These are phyloP conservation scores for Eulemur rubriventer DNA, from an alignment of 2,797 vertebrate genomes.

Conservation along the genomic window DNA sequence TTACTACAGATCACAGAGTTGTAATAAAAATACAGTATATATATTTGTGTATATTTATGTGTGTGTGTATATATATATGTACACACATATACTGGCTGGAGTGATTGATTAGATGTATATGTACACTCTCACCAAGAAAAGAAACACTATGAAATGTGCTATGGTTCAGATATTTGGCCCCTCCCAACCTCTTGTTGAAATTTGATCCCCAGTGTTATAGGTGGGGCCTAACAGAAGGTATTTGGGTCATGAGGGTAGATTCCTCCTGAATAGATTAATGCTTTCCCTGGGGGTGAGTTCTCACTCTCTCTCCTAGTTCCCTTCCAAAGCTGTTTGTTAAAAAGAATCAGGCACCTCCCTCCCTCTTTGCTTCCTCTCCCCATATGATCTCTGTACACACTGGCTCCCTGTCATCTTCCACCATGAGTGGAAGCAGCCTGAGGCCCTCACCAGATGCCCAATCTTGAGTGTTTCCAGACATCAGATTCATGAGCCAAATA, in stretches of 20 bases:
- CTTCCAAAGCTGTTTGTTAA: not conserved
- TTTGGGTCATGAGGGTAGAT: not conserved
- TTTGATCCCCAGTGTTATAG: not conserved
- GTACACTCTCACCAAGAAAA: not conserved
- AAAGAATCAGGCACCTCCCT: not conserved
- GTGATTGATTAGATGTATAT: not conserved
- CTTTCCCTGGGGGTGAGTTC: not conserved
- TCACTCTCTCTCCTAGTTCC: not conserved
- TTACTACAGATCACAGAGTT: not conserved
- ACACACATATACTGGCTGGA: not conserved
- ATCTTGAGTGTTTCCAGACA: not conserved
- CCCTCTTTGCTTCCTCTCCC: not conserved
- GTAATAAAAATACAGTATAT: not conserved
- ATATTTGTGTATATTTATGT: too few relatives aligned
- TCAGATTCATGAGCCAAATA: not conserved
- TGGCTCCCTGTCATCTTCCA: not conserved
- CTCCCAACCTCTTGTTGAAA: not conserved
- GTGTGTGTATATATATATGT: not conserved
- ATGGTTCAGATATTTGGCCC: not conserved
- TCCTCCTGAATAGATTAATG: too few relatives aligned
- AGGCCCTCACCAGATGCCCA: not conserved
- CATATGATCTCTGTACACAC: not conserved
- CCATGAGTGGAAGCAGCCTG: not conserved
- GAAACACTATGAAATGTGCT: not conserved
- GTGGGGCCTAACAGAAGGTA: not conserved